Base-by-base conservation (phyloP, 2,113 vertebrate species). In the Beaufortia kweichowensis region DNA sequence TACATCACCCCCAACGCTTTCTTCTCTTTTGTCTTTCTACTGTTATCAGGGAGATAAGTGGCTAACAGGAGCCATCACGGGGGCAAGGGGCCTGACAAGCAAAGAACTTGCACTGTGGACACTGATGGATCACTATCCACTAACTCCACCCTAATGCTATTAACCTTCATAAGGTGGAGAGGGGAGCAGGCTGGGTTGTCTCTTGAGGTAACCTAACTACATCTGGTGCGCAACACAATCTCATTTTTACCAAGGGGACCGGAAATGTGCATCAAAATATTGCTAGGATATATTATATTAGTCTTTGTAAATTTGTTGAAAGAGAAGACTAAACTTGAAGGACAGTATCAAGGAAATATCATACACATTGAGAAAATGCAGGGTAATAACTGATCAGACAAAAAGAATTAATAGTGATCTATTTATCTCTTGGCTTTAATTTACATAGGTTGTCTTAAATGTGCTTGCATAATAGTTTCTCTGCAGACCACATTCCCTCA, bases 51-150 rank as follows among this genome's bases (percentile, higher is more conserved):
- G 89, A 82, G 90, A 91, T 91, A 91, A 92, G 88, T 91, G 89
- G 85, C 88, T 90, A 90, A 93, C 91, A 90, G 89, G 86, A 90
- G 84, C 86, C 85, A 90, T 90, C 88, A 87, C 78, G 89, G 87
- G 71, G 65, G 66, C 83, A 82, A 46, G 64, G 65, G 70, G 77
- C 83, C 84, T 89, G 88, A 91, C 85, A 85, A 87, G 88, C 84
- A 85, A 88, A 88, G 84, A 84, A 88, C 87, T 89, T 79, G 69
- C 69, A 19, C 79, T 68, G 63, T 71, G 80, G 86, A 88, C 87
- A 75, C 88, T 91, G 90, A 91, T 90, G 87, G 87, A 91, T 90
- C 83, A 82, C 82, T 84, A 76, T 82, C 81, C 79, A 15, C 79
- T 80, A 21, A 50, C 72, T 85, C 81, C 74, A 78, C 85, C 78